Evolutionary conservation across 2,888 invertebrate genomes (phyloP).

Genomic region (Thera obeliscata): DNA sequence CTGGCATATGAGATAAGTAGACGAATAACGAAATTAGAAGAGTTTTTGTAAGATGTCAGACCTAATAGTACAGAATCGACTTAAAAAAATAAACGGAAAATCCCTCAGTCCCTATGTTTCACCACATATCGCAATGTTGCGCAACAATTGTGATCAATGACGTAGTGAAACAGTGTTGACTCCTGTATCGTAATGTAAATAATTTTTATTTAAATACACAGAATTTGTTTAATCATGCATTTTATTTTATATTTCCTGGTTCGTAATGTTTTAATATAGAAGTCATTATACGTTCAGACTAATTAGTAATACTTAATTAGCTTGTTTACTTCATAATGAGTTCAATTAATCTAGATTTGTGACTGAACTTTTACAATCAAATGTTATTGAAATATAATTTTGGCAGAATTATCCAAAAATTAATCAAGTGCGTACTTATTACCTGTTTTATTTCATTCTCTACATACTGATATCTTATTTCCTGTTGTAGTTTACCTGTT

Average conservation of each 20-base stretch:
- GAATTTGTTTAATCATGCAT: constrained; percentile 16
- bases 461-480: too few species aligned
- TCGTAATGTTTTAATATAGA: background rate
- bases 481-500: too few species aligned
- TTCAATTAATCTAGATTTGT: background rate
- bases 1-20: too few species aligned
- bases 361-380: too few species aligned
- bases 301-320: constrained; percentile 14
- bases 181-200: constrained; percentile 29
- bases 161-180: constrained; percentile 19
- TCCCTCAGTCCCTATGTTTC: constrained; percentile 24
- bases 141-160: constrained; percentile 26
- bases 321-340: constrained; percentile 17
- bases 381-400: too few species aligned
- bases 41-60: too few species aligned
- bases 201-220: constrained; percentile 29
- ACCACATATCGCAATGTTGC: constrained; percentile 38
- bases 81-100: background rate
- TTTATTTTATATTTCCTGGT: constrained; percentile 15
- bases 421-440: too few species aligned
- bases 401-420: too few species aligned
- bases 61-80: too few species aligned
- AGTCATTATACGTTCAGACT: constrained; percentile 8
- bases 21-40: too few species aligned
- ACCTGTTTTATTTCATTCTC: too few species aligned